Conservation (phyloP, 2,113 vertebrate species). For the Phalacrocorax brasilianus region DNA sequence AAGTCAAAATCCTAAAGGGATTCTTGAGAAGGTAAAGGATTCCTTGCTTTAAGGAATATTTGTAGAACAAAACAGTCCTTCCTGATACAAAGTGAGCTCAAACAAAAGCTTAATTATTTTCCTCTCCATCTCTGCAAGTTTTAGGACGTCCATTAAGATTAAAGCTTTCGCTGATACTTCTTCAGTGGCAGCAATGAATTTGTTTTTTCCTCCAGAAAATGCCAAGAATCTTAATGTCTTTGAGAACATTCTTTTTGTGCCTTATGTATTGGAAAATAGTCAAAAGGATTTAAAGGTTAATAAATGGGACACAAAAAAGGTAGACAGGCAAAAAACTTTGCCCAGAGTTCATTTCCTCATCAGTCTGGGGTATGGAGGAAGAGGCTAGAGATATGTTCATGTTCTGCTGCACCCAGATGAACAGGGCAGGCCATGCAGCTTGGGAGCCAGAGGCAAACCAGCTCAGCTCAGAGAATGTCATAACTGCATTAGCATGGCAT, state of each 20-base stretch:
- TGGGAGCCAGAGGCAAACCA: neutral
- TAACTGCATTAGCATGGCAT: neutral
- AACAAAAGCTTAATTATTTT: neutral
- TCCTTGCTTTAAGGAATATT: neutral
- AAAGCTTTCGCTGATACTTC: neutral
- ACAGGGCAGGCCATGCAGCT: neutral
- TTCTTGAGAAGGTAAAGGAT: neutral
- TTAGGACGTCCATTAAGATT: neutral
- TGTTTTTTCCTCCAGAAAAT: neutral
- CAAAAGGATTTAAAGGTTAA: neutral
- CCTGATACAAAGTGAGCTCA: neutral
- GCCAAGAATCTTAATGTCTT: neutral
- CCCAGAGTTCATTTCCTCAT: neutral
- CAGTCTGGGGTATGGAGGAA: neutral
- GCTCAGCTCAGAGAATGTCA: neutral
- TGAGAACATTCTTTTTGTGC: neutral
- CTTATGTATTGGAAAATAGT: neutral
- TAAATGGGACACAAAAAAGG: neutral
- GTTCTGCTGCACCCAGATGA: neutral
- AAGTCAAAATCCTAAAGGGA: neutral
- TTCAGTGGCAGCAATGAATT: neutral
- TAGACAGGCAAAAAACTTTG: neutral
- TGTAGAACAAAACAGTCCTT: neutral
- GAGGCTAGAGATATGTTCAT: rapidly evolving
- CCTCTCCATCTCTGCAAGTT: neutral